These are phyloP conservation scores for Cebus imitator DNA, from an alignment of 2,113 vertebrate species.

Conservation along the genomic window DNA sequence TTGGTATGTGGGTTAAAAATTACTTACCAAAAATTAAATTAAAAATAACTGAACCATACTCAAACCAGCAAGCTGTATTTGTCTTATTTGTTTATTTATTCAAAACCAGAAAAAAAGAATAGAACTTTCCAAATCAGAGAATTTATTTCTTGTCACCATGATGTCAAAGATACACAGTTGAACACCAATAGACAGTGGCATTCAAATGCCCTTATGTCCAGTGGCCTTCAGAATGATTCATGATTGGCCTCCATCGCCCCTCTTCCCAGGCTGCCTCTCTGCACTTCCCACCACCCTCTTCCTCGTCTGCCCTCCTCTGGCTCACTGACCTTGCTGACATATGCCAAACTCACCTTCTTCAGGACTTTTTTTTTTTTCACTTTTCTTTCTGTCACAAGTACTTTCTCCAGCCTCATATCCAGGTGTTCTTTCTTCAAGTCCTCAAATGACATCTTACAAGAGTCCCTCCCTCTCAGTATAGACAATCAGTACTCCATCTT, in stretches of 20 bases:
- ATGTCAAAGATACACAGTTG: constrained; percentile 1
- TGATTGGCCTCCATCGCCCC: not conserved
- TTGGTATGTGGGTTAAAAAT: constrained; percentile 79
- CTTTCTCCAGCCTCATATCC: not conserved
- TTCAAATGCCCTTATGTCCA: not conserved
- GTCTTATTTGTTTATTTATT: constrained; percentile 57
- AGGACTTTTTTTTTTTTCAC: not conserved
- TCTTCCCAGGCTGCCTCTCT: not conserved
- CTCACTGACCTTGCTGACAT: not conserved
- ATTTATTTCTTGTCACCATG: constrained; percentile 58
- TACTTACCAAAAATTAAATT: constrained; percentile 81
- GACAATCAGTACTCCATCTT: not conserved
- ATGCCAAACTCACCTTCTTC: not conserved
- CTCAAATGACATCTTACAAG: not conserved
- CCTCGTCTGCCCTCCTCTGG: not conserved
- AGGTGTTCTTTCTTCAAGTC: not conserved
- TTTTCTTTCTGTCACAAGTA: not conserved
- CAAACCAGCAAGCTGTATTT: constrained; percentile 53
- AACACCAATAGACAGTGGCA: not conserved
- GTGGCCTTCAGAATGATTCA: not conserved
- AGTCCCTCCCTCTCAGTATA: not conserved
- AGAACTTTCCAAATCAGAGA: constrained; percentile 57
- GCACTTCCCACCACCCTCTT: not conserved
- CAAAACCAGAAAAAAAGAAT: constrained; percentile 43
- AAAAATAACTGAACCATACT: constrained; percentile 70